phyloP scores from a whole-genome alignment of 2,113 vertebrate species.

The Pao palembangensis region DNA sequence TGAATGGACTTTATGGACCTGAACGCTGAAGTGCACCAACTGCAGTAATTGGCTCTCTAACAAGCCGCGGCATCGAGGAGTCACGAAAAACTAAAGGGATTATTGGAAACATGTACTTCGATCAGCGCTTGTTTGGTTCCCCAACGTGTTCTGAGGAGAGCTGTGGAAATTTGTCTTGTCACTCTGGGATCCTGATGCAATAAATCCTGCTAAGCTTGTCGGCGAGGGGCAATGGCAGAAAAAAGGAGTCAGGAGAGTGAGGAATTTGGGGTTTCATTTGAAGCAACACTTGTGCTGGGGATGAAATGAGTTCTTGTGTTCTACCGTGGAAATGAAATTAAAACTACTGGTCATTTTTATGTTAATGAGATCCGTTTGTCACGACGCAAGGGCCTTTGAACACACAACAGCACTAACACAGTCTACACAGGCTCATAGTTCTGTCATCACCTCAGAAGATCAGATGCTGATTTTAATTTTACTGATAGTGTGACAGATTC shows the following conservation, averaged over 20 bases:
- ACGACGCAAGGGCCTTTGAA: background rate
- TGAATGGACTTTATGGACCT: conserved; percentile 45
- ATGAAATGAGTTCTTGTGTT: background rate
- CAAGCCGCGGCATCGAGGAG: conserved; percentile 16
- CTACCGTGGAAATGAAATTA: background rate
- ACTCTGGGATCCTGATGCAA: conserved; percentile 4
- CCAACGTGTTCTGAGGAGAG: conserved; percentile 12
- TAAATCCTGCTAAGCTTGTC: conserved; percentile 16
- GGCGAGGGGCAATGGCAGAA: conserved; percentile 5
- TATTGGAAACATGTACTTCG: conserved; percentile 20
- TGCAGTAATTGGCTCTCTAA: conserved; percentile 33
- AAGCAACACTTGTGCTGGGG: conserved; percentile 5
- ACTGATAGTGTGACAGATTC: too few relatives aligned
- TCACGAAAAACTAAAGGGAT: conserved; percentile 3
- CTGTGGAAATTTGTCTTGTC: conserved; percentile 2
- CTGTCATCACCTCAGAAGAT: too few relatives aligned
- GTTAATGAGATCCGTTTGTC: background rate
- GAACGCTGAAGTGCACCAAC: conserved; percentile 27
- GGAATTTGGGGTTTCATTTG: conserved; percentile 16
- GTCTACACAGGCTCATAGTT: background rate
- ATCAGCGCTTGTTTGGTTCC: conserved; percentile 8
- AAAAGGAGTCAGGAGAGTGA: background rate
- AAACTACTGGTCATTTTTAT: background rate
- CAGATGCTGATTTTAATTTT: too few relatives aligned
- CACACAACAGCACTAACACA: background rate